Evolutionary conservation across 2,797 vertebrate species (phyloP), one percentile per base, ranked within the genome.

Genomic region (Clarias laeviceps): DNA sequence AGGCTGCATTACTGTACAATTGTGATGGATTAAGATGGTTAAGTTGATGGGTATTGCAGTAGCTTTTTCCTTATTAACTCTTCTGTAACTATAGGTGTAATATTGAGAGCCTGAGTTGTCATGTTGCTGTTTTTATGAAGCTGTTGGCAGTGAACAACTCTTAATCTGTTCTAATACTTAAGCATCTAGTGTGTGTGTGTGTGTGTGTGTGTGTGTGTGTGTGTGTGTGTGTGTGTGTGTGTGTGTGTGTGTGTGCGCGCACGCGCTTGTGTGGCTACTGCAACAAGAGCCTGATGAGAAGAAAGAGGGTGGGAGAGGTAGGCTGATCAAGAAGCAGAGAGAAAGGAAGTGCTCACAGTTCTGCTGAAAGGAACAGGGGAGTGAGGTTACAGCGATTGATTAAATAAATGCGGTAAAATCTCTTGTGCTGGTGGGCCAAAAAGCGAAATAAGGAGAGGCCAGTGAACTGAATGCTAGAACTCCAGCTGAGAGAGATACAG

Each of bases 351-450:
- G 84, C 90, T 89, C 77, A 73, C 82, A 95, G 94, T 96, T 94
- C 94, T 95, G 93, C 91, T 94, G 92, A 93, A 92, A 95, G 94
- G 95, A 94, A 94, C 93, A 94, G 95, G 80, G 95, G 95, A 95
- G 94, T 94, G 95, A 94, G 93, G 95, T 92, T 90, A 84, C 94
- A 95, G 92, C 89, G 90, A 97, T 97, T 96, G 97, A 98, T 97
- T 95, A 96, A 96, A 93, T 95, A 96, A 95, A 97, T 96, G 97
- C 96, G 93, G 96, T 95, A 92, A 91, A 93, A 90, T 86, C 87
- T 86, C 83, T 88, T 87, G 84, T 32, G 86, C 90, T 73, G 0
- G 76, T 11, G 78, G 84, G 88, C 84, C 82, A 89, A 84, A 88
- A 88, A 92, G 88, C 92, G 91, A 93, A 93, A 92, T 92, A 88